Conservation (phyloP, 2,797 vertebrate genomes). For the Hypotaenidia philippensis region DNA sequence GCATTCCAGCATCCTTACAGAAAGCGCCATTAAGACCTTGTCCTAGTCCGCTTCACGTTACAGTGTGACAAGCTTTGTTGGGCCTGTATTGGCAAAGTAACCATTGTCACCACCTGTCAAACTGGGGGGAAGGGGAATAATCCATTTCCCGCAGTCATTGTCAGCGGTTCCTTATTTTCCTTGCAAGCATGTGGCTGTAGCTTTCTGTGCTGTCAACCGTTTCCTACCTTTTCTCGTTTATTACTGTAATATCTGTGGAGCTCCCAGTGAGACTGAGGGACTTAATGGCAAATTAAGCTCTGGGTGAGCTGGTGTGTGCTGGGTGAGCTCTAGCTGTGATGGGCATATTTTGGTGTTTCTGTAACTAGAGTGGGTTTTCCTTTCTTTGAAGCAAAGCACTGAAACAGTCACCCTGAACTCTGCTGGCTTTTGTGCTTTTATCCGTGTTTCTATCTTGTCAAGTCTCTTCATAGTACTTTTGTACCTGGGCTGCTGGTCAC, state of each 20-base stretch:
- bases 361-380: not conserved
- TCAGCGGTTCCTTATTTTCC: constrained; percentile 44
- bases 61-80: constrained; percentile 55
- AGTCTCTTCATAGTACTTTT: not conserved
- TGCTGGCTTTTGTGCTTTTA: not conserved
- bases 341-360: constrained; percentile 30
- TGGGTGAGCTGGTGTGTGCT: constrained; percentile 12
- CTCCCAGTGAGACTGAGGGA: constrained; percentile 2
- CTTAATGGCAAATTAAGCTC: constrained; percentile 17
- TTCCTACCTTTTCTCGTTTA: constrained; percentile 11
- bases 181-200: constrained; percentile 7
- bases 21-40: constrained; percentile 44
- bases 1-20: not conserved
- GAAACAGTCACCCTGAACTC: constrained; percentile 1
- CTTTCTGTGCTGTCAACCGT: constrained; percentile 12
- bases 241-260: not conserved
- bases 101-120: constrained; percentile 40
- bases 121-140: constrained; percentile 45
- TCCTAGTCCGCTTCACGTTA: constrained; percentile 49
- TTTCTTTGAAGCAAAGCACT: constrained; percentile 31
- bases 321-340: constrained; percentile 14
- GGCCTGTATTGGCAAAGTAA: constrained; percentile 5
- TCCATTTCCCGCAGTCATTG: constrained; percentile 35
- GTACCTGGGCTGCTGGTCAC: not conserved
- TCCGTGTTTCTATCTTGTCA: not conserved